Evolutionary conservation across 2,888 invertebrate species (phyloP).

Genomic region (Seira ritae): DNA sequence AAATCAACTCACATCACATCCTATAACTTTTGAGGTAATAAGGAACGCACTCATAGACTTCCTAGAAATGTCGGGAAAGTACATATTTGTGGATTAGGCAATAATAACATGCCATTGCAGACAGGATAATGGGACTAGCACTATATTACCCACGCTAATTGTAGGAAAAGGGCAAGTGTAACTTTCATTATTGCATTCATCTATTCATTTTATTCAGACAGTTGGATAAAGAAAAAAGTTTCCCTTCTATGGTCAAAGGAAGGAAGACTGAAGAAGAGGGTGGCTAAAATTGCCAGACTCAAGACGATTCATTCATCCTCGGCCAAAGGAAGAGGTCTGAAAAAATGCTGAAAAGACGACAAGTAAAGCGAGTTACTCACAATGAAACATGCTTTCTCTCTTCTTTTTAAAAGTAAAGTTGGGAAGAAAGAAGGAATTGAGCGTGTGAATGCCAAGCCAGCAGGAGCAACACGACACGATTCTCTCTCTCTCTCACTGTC

Average conservation of each 20-base stretch:
- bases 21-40: too few relatives aligned
- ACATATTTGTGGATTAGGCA: slow-evolving; percentile 5
- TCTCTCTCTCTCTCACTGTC: too few relatives aligned
- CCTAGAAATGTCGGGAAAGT: neutral
- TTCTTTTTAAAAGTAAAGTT: neutral
- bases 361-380: neutral
- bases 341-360: slow-evolving; percentile 4
- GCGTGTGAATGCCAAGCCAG: slow-evolving; percentile 1
- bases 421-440: neutral
- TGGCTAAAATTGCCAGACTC: neutral
- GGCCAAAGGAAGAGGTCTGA: neutral
- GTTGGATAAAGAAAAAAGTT: neutral
- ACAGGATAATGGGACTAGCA: neutral
- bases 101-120: neutral
- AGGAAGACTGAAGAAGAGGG: neutral
- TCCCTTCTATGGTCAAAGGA: neutral
- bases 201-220: slow-evolving; percentile 3
- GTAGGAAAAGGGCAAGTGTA: slow-evolving; percentile 3
- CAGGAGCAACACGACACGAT: neutral
- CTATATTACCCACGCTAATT: neutral
- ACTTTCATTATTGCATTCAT: slow-evolving; percentile 8
- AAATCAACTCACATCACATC: too few relatives aligned
- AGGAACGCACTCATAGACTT: neutral
- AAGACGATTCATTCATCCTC: neutral
- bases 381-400: neutral